Percentiles rank a stretch among this genome's conserved stretches.
Evolutionary conservation across 2,888 invertebrate genomes (phyloP).

Genomic region (Meta bourneti): DNA sequence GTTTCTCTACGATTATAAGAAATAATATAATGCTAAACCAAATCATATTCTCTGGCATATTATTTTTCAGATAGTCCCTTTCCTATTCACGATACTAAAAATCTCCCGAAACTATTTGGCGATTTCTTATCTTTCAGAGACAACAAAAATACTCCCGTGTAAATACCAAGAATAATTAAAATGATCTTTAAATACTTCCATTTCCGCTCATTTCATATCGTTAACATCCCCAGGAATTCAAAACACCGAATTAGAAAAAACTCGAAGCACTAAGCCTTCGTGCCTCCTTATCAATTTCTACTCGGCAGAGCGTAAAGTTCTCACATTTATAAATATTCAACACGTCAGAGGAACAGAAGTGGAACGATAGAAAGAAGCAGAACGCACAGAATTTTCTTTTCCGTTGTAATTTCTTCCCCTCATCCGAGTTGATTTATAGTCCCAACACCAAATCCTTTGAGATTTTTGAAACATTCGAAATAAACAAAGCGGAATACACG

Average conservation of each 20-base stretch:
- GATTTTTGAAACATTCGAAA: conserved; percentile 45
- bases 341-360: conserved; percentile 19
- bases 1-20: too few species aligned
- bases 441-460: conserved; percentile 13
- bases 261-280: conserved; percentile 18
- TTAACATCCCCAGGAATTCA: background rate
- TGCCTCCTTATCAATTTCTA: conserved; percentile 56
- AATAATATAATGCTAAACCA: too few species aligned
- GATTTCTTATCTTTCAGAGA: too few species aligned
- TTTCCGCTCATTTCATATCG: background rate
- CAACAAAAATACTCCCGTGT: too few species aligned
- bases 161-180: background rate
- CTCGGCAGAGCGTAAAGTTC: conserved; percentile 22
- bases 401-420: conserved; percentile 16
- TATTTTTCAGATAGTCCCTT: too few species aligned
- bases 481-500: conserved; percentile 32
- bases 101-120: too few species aligned
- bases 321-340: conserved; percentile 60
- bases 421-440: conserved; percentile 39
- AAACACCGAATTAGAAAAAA: background rate
- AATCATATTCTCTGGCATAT: too few species aligned
- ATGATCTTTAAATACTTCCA: background rate
- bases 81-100: too few species aligned
- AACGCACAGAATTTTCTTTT: conserved; percentile 16
- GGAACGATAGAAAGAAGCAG: background rate